Percentiles rank a stretch among this genome's conserved stretches.
These are phyloP conservation scores for Enteromius thamalakanensis DNA, from an alignment of 2,797 vertebrate species.

Conservation along the genomic window DNA sequence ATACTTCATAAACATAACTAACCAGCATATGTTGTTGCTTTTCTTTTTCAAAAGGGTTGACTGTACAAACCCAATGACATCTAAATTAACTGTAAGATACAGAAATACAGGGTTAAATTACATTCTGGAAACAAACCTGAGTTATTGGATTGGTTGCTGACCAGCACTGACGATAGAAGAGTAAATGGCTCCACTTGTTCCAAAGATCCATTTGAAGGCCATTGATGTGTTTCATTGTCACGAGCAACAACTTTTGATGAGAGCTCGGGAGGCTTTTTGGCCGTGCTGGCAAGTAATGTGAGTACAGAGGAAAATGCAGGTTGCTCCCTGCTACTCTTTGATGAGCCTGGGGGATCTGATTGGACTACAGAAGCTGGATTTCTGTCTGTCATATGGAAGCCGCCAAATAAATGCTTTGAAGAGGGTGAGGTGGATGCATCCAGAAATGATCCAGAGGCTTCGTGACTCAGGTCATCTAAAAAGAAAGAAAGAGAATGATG, in stretches of 20 bases:
- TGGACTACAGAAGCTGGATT: constrained; percentile 76
- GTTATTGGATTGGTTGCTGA: constrained; percentile 63
- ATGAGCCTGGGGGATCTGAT: constrained; percentile 64
- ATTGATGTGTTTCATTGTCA: constrained; percentile 78
- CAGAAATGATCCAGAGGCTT: constrained; percentile 75
- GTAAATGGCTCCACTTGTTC: constrained; percentile 73
- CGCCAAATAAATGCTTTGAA: constrained; percentile 75
- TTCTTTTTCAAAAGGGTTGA: neutral
- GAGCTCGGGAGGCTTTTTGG: constrained; percentile 70
- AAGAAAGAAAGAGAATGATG: constrained; percentile 53
- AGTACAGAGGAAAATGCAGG: constrained; percentile 78
- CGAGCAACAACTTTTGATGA: constrained; percentile 78
- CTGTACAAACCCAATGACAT: neutral
- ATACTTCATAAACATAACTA: neutral
- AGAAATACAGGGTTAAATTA: constrained; percentile 49
- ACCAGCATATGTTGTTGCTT: neutral
- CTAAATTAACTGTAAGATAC: neutral
- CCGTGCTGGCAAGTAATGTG: constrained; percentile 74
- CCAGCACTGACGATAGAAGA: constrained; percentile 67
- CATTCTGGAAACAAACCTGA: constrained; percentile 87
- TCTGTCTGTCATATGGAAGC: constrained; percentile 78
- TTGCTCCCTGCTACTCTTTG: constrained; percentile 67
- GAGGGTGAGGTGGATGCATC: constrained; percentile 73
- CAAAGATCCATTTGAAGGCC: constrained; percentile 77
- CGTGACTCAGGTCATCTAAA: constrained; percentile 74